Evolutionary conservation across 64 coral and sea anemone genomes (phyloP).

Genomic region (Dendronephthya gigantea): DNA sequence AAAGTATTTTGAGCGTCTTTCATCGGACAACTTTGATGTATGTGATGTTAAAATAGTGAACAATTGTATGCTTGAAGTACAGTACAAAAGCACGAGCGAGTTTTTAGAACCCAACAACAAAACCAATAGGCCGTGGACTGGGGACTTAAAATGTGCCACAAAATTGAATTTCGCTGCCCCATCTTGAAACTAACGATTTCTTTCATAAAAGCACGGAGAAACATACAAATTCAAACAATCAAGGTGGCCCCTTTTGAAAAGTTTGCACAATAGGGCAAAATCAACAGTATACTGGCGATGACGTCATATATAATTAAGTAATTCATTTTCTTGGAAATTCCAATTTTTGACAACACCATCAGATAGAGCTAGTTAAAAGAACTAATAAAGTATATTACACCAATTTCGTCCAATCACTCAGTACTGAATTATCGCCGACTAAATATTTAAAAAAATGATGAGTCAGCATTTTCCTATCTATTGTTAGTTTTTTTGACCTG

Average conservation of each 20-base stretch:
- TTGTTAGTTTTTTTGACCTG: not conserved
- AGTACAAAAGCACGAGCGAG: no score
- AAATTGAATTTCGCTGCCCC: not conserved
- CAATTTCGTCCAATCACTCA: not conserved
- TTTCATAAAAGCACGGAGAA: not conserved
- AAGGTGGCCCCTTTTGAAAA: not conserved
- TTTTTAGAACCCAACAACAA: no score
- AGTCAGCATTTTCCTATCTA: not conserved
- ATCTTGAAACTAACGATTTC: not conserved
- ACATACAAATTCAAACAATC: not conserved
- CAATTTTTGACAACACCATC: not conserved
- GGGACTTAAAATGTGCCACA: not conserved
- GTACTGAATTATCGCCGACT: not conserved
- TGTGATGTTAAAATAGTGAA: no score
- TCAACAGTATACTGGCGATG: not conserved
- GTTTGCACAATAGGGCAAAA: not conserved
- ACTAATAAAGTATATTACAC: not conserved
- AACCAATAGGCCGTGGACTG: not conserved
- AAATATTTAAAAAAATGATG: not conserved
- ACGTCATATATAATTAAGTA: not conserved
- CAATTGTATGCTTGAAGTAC: no score
- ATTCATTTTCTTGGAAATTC: not conserved
- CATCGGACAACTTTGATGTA: no score
- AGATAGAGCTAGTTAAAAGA: not conserved
- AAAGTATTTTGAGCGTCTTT: no score